These are phyloP conservation scores for Podabrus alpinus DNA, from an alignment of 2,888 invertebrate species.

Conservation along the genomic window DNA sequence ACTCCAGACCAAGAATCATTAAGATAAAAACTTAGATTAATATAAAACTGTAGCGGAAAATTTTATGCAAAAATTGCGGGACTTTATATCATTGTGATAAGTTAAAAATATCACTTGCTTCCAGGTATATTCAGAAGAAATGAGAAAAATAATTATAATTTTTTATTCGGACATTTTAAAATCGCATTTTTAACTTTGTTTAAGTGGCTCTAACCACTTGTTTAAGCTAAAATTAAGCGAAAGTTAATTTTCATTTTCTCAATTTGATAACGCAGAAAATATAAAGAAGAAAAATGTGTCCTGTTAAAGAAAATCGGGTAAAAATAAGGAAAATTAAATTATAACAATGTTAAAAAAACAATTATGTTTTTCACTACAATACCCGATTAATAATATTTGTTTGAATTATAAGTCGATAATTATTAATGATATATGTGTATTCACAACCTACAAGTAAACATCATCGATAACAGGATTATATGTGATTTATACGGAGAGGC, in stretches of 20 bases:
- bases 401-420: neutral
- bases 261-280: neutral
- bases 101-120: constrained; percentile 54
- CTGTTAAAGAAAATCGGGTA: neutral
- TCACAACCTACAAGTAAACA: constrained; percentile 15
- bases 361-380: neutral
- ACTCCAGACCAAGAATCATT: constrained; percentile 57
- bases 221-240: constrained; percentile 1
- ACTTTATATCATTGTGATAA: constrained; percentile 57
- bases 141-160: constrained; percentile 51
- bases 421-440: constrained; percentile 7
- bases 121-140: constrained; percentile 50
- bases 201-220: constrained; percentile 25
- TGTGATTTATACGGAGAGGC: constrained; percentile 36
- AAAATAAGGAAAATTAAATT: neutral
- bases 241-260: constrained; percentile 1
- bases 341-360: no score
- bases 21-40: constrained; percentile 57
- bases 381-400: neutral
- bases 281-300: neutral
- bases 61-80: constrained; percentile 57
- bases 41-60: constrained; percentile 57
- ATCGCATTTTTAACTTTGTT: constrained; percentile 27
- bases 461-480: constrained; percentile 29
- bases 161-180: constrained; percentile 27